Percentiles rank a stretch among this genome's conserved stretches.
Conservation (phyloP, 2,888 invertebrate genomes). For the Leptopilina myrica region DNA sequence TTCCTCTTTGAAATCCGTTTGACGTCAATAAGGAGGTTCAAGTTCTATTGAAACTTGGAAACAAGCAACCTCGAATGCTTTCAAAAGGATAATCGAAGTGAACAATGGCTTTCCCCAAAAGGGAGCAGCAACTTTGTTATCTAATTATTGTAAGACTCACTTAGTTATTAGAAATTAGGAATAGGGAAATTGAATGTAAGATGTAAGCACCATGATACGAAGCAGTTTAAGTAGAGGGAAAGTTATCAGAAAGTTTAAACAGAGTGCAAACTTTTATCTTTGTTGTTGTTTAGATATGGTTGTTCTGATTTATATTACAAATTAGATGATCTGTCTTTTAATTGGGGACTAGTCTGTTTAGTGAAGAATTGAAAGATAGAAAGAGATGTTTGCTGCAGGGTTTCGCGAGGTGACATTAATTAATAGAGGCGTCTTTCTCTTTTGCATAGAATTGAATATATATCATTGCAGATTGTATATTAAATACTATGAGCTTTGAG, state of each 20-base stretch:
- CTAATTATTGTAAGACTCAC: slow-evolving; percentile 5
- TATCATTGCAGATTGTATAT: slow-evolving; percentile 2
- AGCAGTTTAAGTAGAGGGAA: background rate
- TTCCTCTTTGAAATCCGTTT: slow-evolving; percentile 6
- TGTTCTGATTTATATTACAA: no score
- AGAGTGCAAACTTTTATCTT: background rate
- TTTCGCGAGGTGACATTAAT: background rate
- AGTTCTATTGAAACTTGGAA: slow-evolving; percentile 20
- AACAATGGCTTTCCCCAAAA: slow-evolving; percentile 7
- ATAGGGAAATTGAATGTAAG: background rate
- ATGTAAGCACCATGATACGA: background rate
- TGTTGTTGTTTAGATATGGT: no score
- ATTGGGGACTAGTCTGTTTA: no score
- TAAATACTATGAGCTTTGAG: slow-evolving; percentile 53
- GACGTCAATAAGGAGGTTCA: slow-evolving; percentile 12
- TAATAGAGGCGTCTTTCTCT: background rate
- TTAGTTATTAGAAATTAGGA: slow-evolving; percentile 8
- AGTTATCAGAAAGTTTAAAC: background rate
- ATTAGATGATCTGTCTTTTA: no score
- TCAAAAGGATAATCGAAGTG: slow-evolving; percentile 21
- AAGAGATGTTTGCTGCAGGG: no score
- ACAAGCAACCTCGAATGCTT: slow-evolving; percentile 27
- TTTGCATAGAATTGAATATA: background rate
- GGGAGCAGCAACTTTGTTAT: slow-evolving; percentile 10
- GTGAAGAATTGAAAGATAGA: no score